Evolutionary conservation across 2,888 invertebrate species (phyloP), one percentile per base, ranked within the genome.

Genomic region (Tryphoninae sp.): DNA sequence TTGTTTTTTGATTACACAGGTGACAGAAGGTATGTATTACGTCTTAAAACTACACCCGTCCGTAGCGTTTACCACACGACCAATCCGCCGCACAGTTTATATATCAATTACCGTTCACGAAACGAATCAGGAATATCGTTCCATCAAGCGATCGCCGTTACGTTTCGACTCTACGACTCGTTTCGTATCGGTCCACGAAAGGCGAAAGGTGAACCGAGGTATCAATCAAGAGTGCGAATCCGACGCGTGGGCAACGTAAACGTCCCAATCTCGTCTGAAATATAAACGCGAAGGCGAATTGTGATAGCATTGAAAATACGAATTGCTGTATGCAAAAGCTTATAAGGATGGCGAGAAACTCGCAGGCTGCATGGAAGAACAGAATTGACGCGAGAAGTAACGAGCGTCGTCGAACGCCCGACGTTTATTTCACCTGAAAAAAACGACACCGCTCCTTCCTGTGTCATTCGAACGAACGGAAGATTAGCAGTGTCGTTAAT

Each of bases 41-140:
- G 40, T 13, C 65, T 78, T 65, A 51, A 42, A 71, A 40, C 69
- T 40, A 55, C 23, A 53, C 45, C 19, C 13, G 13, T 45, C 45
- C 13, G 11, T 45, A 13, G 19, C 67, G 59, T 64, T 75, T 75
- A 64, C 22, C 26, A 22, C n/a, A 59, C 26, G 69, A 71, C 55
- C 80, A 55, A 81, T 79, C 79, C 33, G 40, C 19, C 58, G 78
- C 42, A 13, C 42, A 9, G 23, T 33, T 33, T 55, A 74, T 59
- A 73, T 75, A 80, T 74, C 79, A 79, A 79, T 84, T 79, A 80
- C 16, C 78, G 75, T 82, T 82, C 73, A 84, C 65, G 78, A 82
- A 71, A 69, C 64, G 75, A 80, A 75, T 80, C 69, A 40, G 62
- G 77, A 78, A 33, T 33, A 33, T 82, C 69, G 82, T 53, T 11